Base-by-base conservation (phyloP, 2,888 invertebrate genomes). In the Pollenia amentaria region DNA sequence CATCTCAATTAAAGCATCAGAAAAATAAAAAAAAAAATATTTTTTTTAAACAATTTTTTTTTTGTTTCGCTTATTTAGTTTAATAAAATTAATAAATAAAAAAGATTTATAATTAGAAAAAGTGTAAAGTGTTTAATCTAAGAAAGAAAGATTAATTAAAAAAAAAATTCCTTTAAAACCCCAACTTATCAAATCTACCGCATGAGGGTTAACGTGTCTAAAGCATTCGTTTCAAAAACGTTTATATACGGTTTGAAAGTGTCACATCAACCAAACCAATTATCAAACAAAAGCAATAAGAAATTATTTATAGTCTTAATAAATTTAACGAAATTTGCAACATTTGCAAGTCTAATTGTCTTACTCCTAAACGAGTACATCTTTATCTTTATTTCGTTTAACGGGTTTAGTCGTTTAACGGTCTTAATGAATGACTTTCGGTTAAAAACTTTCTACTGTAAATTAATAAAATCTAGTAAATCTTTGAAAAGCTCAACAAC, bases 391-490 rank as follows among this genome's bases (percentile, higher is more conserved):
- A 16, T 57, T 79, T 82, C 88, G 81, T 88, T 83, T 88, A 89
- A 87, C 88, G 89, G 90, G 91, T 90, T 92, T 90, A 90, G 89
- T 84, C 90, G 90, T 88, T 89, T 90, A 91, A 90, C 90, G 89
- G 92, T 92, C 92, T 93, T 93, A 91, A 93, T 93, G 93, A 92
- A 93, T 92, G 93, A 92, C 90, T 90, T 92, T 90, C 91, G 92
- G 92, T 91, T 91, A 85, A 92, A 92, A 89, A 90, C 90, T 88
- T 90, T 90, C 89, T 89, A 90, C 88, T 65, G 57, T 72, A 87
- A 88, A 81, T 72, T 79, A 51, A 75, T 48, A 46, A 55, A 77
- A 40, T 55, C 53, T 21, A 67, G 51, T 60, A 81, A 75, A 57
- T 75, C 55, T 70, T 80, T 87, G 62, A 69, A 65, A 87, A 84